Base-by-base conservation (phyloP, 2,797 vertebrate species). In the Mareca strepera region DNA sequence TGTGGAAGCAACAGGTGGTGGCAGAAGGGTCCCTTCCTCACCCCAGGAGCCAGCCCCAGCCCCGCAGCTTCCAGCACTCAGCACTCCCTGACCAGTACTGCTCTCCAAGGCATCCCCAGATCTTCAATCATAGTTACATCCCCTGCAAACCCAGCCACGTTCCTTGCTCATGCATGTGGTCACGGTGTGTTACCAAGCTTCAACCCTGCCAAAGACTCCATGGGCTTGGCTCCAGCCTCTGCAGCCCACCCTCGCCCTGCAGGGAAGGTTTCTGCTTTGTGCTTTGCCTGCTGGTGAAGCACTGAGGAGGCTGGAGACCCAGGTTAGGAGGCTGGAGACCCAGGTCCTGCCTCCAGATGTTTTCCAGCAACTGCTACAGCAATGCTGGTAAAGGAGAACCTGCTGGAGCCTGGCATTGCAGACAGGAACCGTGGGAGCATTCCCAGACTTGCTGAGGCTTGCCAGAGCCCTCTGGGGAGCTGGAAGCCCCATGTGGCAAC, bases 1-100 rank as follows among this genome's bases (percentile, higher is more conserved):
- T 8, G n/a, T 25, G 12, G 55, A 50, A 66, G 31, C 37, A 4
- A 0, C 6, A 5, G 9, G n/a, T 3, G 0, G 6, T 12, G 18
- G 7, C 0, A 1, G 44, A 58, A 83, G 17, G n/a, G 55, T 63
- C 80, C 26, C 58, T 70, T 68, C 12, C 26, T 55, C 37, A 52
- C 28, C 55, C 17, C 44, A 44, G 72, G 41, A 74, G 66, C 58
- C 0, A 69, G 9, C 33, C 39, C 50, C 68, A 70, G 28, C 50
- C 21, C 68, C 9, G 11, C 6, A 53, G 68, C 60, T 41, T 12
- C 60, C 17, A 26, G 26, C 60, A 26, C 41, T 8, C 12, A 7
- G 46, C 46, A 12, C 12, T 12, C 46, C 46, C 68, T 55, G 50
- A 11, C 48, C 35, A 1, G 44, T 43, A 60, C 69, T 60, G 56